Conservation (phyloP, 2,113 vertebrate genomes). For the Poeciliopsis prolifica region DNA sequence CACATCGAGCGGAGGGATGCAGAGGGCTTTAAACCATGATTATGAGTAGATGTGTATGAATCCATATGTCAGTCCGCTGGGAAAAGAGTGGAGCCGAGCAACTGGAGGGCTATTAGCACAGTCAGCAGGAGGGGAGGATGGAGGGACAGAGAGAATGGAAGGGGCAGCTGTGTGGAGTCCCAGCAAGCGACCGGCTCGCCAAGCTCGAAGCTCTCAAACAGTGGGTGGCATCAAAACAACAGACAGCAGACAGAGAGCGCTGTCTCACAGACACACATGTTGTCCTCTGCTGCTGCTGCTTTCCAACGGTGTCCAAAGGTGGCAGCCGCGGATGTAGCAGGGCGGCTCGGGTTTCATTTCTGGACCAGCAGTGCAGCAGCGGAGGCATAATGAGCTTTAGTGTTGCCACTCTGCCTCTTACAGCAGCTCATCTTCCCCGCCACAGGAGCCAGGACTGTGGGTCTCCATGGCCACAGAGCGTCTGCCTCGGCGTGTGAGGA, state of each 20-base stretch:
- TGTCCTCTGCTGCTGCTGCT: constrained; percentile 50
- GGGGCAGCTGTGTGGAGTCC: constrained; percentile 55
- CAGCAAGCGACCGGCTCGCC: constrained; percentile 45
- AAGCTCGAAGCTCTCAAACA: constrained; percentile 63
- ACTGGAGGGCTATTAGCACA: constrained; percentile 67
- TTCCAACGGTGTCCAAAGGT: constrained; percentile 58
- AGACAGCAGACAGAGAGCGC: constrained; percentile 56
- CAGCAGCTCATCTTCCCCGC: constrained; percentile 70
- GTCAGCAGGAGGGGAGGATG: constrained; percentile 52
- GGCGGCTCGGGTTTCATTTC: constrained; percentile 66
- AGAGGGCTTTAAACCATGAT: constrained; percentile 26
- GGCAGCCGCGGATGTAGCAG: constrained; percentile 47
- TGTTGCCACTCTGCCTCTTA: constrained; percentile 65
- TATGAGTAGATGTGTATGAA: constrained; percentile 37
- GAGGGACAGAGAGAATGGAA: constrained; percentile 39
- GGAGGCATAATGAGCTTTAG: constrained; percentile 73
- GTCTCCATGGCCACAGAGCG: constrained; percentile 61
- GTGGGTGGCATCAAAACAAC: constrained; percentile 76
- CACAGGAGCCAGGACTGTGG: constrained; percentile 58
- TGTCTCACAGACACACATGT: constrained; percentile 49
- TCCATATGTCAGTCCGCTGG: constrained; percentile 44
- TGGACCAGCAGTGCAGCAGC: constrained; percentile 57
- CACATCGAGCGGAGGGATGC: constrained; percentile 21
- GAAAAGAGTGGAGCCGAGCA: constrained; percentile 43
- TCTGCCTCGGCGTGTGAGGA: constrained; percentile 50